Percentiles rank a stretch among this genome's conserved stretches.
Evolutionary conservation across 2,888 invertebrate genomes (phyloP).

Genomic region (Troilus luridus): DNA sequence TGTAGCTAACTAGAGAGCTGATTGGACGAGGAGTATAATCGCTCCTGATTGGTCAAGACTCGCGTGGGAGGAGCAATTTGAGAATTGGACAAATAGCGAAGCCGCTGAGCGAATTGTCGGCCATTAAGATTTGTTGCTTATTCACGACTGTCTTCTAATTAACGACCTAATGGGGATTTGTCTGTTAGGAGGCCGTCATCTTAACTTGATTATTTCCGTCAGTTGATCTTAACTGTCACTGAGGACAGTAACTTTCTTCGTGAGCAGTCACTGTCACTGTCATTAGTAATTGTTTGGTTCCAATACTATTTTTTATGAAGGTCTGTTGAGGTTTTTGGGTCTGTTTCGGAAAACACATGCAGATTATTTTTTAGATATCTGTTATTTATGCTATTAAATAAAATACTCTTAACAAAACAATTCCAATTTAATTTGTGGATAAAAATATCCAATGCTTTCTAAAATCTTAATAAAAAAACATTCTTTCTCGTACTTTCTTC

Average conservation of each 20-base stretch:
- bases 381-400: too few relatives aligned
- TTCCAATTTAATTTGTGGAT: too few relatives aligned
- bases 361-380: too few relatives aligned
- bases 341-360: too few relatives aligned
- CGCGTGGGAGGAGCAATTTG: not conserved
- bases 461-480: too few relatives aligned
- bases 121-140: slow-evolving; percentile 9
- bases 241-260: not conserved
- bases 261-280: too few relatives aligned
- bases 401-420: too few relatives aligned
- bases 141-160: not conserved
- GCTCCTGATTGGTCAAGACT: not conserved
- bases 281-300: too few relatives aligned
- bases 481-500: too few relatives aligned
- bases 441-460: too few relatives aligned
- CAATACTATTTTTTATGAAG: too few relatives aligned
- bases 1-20: not conserved
- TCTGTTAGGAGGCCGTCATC: not conserved
- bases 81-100: not conserved
- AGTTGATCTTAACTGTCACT: not conserved
- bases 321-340: too few relatives aligned
- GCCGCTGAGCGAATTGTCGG: not conserved
- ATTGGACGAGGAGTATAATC: not conserved
- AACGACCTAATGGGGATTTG: slow-evolving; percentile 7
- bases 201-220: slow-evolving; percentile 3